Evolutionary conservation across 2,113 vertebrate genomes (phyloP).

Genomic region (Ophiodon elongatus): DNA sequence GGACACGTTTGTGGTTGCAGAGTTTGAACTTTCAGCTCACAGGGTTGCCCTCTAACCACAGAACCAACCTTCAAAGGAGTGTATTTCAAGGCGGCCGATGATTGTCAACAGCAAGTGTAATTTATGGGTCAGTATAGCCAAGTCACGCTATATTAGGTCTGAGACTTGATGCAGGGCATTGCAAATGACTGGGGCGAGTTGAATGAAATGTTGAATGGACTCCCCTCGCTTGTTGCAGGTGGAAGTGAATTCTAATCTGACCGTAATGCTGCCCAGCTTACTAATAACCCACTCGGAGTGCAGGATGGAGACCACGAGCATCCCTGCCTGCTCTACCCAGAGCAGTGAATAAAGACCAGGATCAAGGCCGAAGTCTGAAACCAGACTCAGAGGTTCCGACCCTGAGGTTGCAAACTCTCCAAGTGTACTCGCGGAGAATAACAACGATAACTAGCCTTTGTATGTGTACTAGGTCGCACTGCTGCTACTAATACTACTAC

Average conservation of each 20-base stretch:
- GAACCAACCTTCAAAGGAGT: constrained; percentile 15
- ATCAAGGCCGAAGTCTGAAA: constrained; percentile 47
- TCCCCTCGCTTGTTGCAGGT: constrained; percentile 32
- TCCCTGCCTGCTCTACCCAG: constrained; percentile 12
- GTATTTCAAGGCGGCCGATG: constrained; percentile 39
- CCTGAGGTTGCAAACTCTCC: constrained; percentile 41
- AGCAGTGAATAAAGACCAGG: constrained; percentile 48
- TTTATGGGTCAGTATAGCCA: constrained; percentile 62
- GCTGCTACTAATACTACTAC: neutral
- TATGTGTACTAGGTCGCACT: neutral
- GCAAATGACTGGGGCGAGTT: constrained; percentile 34
- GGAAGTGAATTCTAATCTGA: constrained; percentile 72
- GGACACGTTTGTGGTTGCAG: constrained; percentile 29
- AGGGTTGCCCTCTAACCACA: constrained; percentile 21
- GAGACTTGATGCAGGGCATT: constrained; percentile 34
- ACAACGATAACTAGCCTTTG: constrained; percentile 7
- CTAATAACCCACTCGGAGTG: constrained; percentile 62
- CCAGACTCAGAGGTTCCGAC: constrained; percentile 29
- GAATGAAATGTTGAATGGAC: constrained; percentile 65
- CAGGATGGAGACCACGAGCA: constrained; percentile 22
- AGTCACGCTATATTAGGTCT: constrained; percentile 63
- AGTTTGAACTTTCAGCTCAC: constrained; percentile 41
- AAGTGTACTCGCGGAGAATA: constrained; percentile 44
- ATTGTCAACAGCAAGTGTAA: constrained; percentile 52
- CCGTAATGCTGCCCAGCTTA: constrained; percentile 34